Conservation (phyloP, 2,888 invertebrate species). For the Drosophila lutescens region DNA sequence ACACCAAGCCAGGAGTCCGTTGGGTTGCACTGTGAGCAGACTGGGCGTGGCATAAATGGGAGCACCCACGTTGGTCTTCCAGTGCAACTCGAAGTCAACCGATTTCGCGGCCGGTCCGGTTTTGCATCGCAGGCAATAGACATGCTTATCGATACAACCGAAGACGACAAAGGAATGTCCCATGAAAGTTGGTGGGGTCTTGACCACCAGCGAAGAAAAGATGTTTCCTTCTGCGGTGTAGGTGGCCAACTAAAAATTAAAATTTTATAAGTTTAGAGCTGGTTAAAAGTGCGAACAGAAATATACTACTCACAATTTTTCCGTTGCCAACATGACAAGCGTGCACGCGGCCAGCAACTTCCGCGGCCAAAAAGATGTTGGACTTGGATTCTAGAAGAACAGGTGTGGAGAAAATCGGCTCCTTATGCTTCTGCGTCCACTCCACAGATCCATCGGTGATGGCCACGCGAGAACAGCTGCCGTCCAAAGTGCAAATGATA, state of each 20-base stretch:
- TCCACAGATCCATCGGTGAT: constrained; percentile 84
- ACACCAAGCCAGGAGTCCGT: constrained; percentile 83
- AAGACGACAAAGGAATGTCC: constrained; percentile 85
- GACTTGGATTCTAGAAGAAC: constrained; percentile 54
- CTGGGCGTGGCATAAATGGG: constrained; percentile 89
- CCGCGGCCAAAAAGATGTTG: constrained; percentile 76
- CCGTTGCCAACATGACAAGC: constrained; percentile 67
- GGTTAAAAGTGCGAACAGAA: rapidly evolving
- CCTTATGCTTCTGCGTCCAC: constrained; percentile 85
- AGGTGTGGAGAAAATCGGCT: constrained; percentile 88
- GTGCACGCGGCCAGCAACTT: constrained; percentile 85
- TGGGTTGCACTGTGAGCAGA: constrained; percentile 78
- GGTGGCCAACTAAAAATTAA: constrained; percentile 86
- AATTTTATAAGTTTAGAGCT: not conserved
- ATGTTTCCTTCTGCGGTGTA: constrained; percentile 87
- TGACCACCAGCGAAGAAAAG: constrained; percentile 88
- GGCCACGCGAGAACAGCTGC: constrained; percentile 85
- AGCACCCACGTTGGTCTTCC: constrained; percentile 86
- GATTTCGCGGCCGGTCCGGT: constrained; percentile 5
- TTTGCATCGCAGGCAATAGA: constrained; percentile 87
- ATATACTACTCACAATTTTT: constrained; percentile 54
- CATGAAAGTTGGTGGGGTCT: constrained; percentile 59
- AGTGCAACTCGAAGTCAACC: constrained; percentile 83
- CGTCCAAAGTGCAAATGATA: constrained; percentile 86
- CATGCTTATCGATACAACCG: constrained; percentile 89